Percentiles rank a stretch among this genome's conserved stretches.
phyloP scores from a whole-genome alignment of 1,140 invertebrate species.

The Gerris buenoi region DNA sequence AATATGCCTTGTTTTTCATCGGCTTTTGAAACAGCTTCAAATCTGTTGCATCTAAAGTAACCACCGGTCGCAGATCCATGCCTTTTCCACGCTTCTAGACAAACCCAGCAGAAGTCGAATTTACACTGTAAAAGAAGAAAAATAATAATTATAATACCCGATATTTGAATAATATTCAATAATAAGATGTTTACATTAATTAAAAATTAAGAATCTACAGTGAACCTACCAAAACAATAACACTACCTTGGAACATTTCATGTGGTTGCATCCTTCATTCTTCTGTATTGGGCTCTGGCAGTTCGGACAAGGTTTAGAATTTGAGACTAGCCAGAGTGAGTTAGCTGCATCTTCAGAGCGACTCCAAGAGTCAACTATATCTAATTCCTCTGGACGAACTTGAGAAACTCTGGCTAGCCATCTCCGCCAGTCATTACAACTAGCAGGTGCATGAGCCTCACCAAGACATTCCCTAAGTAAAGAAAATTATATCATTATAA shows the following conservation, averaged over 20 bases:
- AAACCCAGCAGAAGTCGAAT: slow-evolving; percentile 63
- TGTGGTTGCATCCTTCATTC: slow-evolving; percentile 64
- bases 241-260: slow-evolving; percentile 55
- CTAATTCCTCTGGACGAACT: slow-evolving; percentile 43
- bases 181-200: too few relatives aligned
- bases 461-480: slow-evolving; percentile 42
- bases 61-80: slow-evolving; percentile 56
- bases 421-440: slow-evolving; percentile 47
- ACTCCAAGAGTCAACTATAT: slow-evolving; percentile 36
- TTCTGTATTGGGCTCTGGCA: slow-evolving; percentile 61
- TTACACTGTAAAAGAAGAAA: slow-evolving; percentile 48
- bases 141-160: too few relatives aligned
- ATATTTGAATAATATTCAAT: too few relatives aligned
- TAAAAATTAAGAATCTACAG: too few relatives aligned
- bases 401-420: slow-evolving; percentile 49
- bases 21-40: slow-evolving; percentile 47
- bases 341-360: slow-evolving; percentile 51
- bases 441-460: slow-evolving; percentile 54
- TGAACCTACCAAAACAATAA: too few relatives aligned
- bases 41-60: slow-evolving; percentile 54
- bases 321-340: slow-evolving; percentile 53
- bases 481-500: too few relatives aligned
- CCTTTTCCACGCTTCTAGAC: slow-evolving; percentile 56
- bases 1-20: slow-evolving; percentile 43
- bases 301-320: slow-evolving; percentile 58